Percentiles rank a stretch among this genome's conserved stretches.
These are phyloP conservation scores for Megaceryle torquata DNA, from an alignment of 2,113 vertebrate genomes.

Conservation along the genomic window DNA sequence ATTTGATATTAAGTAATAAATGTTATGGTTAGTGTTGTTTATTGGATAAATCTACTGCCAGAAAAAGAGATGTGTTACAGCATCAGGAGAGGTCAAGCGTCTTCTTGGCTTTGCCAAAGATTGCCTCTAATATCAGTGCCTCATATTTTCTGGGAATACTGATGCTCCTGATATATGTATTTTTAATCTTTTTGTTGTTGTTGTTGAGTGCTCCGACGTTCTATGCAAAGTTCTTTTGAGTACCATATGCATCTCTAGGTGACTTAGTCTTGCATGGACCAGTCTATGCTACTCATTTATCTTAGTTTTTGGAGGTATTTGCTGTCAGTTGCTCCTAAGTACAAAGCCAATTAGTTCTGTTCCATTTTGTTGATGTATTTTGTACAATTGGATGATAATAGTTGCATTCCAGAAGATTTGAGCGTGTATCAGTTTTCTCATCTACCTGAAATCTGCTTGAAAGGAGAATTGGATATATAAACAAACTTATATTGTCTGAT, in stretches of 20 bases:
- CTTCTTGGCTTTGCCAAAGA: slow-evolving; percentile 4
- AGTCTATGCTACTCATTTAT: not conserved
- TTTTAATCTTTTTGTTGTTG: not conserved
- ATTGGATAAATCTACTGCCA: slow-evolving; percentile 3
- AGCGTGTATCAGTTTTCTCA: not conserved
- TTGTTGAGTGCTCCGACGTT: not conserved
- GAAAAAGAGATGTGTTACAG: not conserved
- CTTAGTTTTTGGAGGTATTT: not conserved
- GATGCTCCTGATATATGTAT: not conserved
- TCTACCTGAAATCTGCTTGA: not conserved
- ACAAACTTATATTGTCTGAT: not conserved
- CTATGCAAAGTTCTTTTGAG: not conserved
- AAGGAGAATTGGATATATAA: not conserved
- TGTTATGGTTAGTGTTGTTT: not conserved
- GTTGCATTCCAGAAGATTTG: not conserved
- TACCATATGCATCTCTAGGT: not conserved
- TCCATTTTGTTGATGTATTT: not conserved
- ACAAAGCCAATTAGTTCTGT: not conserved
- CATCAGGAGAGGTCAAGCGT: not conserved
- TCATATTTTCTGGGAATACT: not conserved
- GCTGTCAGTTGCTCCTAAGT: not conserved
- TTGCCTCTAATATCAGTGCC: not conserved
- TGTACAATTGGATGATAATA: not conserved
- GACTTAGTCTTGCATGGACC: not conserved
- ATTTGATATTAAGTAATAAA: slow-evolving; percentile 36